Base-by-base conservation (phyloP, 2,113 vertebrate genomes). In the Hiodon alosoides region DNA sequence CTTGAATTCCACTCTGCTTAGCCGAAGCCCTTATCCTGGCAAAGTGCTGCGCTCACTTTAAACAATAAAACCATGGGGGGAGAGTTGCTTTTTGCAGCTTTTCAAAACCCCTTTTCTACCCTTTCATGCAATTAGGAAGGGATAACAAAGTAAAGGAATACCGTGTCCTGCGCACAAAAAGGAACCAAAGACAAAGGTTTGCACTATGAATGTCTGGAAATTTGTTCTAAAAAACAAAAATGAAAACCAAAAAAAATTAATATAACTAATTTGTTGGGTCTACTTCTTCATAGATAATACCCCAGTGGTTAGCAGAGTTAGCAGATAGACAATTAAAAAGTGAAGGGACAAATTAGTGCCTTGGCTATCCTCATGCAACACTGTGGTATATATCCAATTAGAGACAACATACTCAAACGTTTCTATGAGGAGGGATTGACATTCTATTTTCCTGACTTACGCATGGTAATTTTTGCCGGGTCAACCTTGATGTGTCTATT, bases 1-100 rank as follows among this genome's bases (percentile, higher is more conserved):
- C 81, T 81, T 80, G 83, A 86, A 91, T 89, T 91, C 85, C 87
- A 86, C 84, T 84, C 83, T 81, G 83, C 87, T 87, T 85, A 87
- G 86, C 80, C 83, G 84, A 86, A 87, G 85, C 77, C 79, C 82
- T 89, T 82, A 86, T 84, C 84, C 87, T 90, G 87, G 88, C 88
- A 92, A 89, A 88, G 80, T 85, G 81, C 85, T 79, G 84, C 81
- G 83, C 82, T 76, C 77, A 77, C 86, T 88, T 90, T 83, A 86
- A 88, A 88, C 88, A 87, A 86, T 85, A 83, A 88, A 89, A 60
- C 61, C 84, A 85, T 85, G 82, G 48, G 75, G 86, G 86, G 88
- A 81, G 81, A 82, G 83, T 76, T 81, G 67, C 85, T 87, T 86
- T 88, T 82, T 86, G 68, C 81, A 58, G 77, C 66, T 65, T 77